Conservation (phyloP, 2,888 invertebrate genomes). For the Erebia aethiops region DNA sequence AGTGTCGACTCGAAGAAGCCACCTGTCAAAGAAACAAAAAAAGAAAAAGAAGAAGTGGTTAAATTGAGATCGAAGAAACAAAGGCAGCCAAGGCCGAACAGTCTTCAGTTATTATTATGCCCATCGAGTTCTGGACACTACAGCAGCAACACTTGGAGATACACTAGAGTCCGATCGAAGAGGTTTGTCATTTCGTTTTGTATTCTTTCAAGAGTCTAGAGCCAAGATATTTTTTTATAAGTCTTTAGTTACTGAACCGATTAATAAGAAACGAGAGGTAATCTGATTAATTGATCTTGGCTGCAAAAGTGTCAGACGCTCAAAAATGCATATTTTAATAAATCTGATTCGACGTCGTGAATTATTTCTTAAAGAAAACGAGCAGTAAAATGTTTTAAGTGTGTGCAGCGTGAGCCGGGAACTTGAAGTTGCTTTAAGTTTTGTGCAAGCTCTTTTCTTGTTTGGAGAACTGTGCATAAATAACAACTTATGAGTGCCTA, state of each 20-base stretch:
- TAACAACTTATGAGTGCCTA: no score
- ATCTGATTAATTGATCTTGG: not conserved
- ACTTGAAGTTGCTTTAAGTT: not conserved
- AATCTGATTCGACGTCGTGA: conserved; percentile 2
- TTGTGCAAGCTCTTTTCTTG: not conserved
- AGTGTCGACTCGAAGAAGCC: conserved; percentile 68
- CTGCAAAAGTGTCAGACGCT: conserved; percentile 6
- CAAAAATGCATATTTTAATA: conserved; percentile 4
- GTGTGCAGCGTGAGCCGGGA: not conserved
- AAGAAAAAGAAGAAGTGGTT: conserved; percentile 63
- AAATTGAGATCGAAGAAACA: conserved; percentile 70
- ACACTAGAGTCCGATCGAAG: conserved; percentile 73
- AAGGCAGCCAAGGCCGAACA: conserved; percentile 73
- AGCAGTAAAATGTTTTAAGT: not conserved
- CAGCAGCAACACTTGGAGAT: conserved; percentile 77
- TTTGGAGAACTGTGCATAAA: no score
- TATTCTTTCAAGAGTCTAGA: not conserved
- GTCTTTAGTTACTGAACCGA: conserved; percentile 1
- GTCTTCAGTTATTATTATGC: conserved; percentile 73
- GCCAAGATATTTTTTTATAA: not conserved
- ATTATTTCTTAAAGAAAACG: not conserved
- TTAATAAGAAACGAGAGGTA: not conserved
- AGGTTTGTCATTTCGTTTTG: conserved; percentile 55
- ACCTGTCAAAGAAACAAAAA: conserved; percentile 65
- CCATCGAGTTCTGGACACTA: conserved; percentile 76